Evolutionary conservation across 2,797 vertebrate genomes (phyloP).

Genomic region (Falco novaeseelandiae): DNA sequence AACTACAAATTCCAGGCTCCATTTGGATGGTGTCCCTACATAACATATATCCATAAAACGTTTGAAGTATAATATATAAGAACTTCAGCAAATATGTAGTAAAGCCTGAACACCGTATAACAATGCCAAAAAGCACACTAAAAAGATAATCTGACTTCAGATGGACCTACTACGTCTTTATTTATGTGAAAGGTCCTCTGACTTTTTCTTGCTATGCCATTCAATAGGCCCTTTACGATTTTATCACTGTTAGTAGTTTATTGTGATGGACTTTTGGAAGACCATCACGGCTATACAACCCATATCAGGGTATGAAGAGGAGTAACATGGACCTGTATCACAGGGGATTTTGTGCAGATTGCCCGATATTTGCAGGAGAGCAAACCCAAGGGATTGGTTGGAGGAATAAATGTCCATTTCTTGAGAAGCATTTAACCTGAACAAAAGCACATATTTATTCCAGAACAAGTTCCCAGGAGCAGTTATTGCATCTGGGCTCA

Average conservation of each 20-base stretch:
- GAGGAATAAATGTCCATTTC: background rate
- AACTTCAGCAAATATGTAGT: background rate
- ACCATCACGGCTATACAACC: background rate
- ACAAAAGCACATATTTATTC: background rate
- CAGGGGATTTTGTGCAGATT: rapidly evolving
- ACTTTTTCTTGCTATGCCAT: background rate
- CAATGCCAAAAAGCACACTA: background rate
- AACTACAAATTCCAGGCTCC: background rate
- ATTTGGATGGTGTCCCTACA: rapidly evolving
- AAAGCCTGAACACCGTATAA: background rate
- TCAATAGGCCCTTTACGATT: background rate
- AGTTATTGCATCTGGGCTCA: background rate
- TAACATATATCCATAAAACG: background rate
- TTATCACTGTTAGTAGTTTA: background rate
- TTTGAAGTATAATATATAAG: background rate
- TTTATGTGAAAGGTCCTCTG: background rate
- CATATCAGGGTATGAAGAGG: background rate
- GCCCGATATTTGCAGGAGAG: background rate
- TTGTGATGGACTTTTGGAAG: background rate
- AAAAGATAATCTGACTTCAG: background rate
- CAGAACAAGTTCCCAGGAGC: background rate
- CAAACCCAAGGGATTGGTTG: background rate
- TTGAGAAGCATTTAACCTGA: background rate
- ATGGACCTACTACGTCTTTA: rapidly evolving
- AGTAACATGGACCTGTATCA: background rate